Percentiles rank a stretch among this genome's conserved stretches.
These are phyloP conservation scores for Lasioglossum pauxillum DNA, from an alignment of 2,888 invertebrate genomes.

Conservation along the genomic window DNA sequence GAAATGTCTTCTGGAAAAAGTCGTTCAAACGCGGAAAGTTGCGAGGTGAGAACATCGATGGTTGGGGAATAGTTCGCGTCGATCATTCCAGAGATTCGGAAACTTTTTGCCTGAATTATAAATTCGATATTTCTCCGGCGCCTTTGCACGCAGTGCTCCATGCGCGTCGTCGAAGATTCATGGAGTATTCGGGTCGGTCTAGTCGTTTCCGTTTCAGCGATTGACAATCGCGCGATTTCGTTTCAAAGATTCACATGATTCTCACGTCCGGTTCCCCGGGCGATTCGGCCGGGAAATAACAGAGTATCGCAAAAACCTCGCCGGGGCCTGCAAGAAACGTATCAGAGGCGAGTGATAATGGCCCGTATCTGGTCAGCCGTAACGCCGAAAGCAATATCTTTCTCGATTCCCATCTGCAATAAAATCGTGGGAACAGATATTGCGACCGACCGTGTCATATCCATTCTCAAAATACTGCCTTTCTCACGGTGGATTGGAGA, in stretches of 20 bases:
- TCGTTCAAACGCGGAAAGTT: constrained; percentile 36
- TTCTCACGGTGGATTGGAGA: neutral
- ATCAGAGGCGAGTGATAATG: constrained; percentile 52
- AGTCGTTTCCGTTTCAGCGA: neutral
- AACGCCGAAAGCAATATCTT: constrained; percentile 47
- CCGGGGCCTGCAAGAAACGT: constrained; percentile 19
- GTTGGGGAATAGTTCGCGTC: neutral
- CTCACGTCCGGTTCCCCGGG: neutral
- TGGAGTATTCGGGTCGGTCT: neutral
- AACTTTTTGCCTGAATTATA: constrained; percentile 38
- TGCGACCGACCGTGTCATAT: constrained; percentile 29
- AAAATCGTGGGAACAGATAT: constrained; percentile 50
- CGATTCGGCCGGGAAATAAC: neutral
- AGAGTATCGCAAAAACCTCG: neutral
- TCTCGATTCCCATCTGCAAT: constrained; percentile 42
- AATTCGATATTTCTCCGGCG: constrained; percentile 21
- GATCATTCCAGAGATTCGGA: constrained; percentile 17
- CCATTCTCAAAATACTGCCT: constrained; percentile 33
- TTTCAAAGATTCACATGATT: neutral
- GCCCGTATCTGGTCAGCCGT: constrained; percentile 46
- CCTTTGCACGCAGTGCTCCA: neutral
- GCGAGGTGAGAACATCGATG: neutral
- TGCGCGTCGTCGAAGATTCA: neutral
- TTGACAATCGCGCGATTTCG: neutral
- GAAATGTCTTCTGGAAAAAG: constrained; percentile 13